A percentile compares a stretch with the other conserved stretches of the same genome.
These are phyloP conservation scores for Euschistus heros DNA, from an alignment of 1,140 invertebrate species.

Conservation along the genomic window DNA sequence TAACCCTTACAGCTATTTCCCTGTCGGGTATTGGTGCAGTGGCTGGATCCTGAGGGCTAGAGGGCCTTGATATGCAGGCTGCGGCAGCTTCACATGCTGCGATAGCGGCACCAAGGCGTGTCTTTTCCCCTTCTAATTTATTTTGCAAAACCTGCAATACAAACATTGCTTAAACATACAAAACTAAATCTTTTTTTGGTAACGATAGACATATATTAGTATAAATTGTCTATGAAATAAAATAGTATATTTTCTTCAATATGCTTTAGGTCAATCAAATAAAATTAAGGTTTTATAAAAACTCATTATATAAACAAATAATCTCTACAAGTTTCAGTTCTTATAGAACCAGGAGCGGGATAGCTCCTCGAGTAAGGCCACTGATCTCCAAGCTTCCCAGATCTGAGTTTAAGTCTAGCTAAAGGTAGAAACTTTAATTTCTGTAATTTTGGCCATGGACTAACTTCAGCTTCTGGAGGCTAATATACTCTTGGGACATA, in stretches of 20 bases:
- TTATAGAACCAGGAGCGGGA: no score
- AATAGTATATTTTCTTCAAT: neutral
- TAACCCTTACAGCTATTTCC: slow-evolving; percentile 69
- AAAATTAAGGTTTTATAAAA: neutral
- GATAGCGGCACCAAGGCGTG: slow-evolving; percentile 69
- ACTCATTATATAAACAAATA: neutral
- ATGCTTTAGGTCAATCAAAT: no score
- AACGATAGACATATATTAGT: no score
- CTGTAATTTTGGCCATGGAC: no score
- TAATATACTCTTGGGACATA: no score
- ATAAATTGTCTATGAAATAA: neutral
- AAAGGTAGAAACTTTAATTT: no score
- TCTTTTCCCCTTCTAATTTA: slow-evolving; percentile 76
- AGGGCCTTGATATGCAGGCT: slow-evolving; percentile 79
- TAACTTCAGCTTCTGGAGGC: no score
- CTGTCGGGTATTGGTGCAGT: slow-evolving; percentile 69
- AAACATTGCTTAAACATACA: neutral
- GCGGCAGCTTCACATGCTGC: slow-evolving; percentile 86
- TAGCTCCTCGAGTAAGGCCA: no score
- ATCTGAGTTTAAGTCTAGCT: no score
- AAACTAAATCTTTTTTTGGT: no score
- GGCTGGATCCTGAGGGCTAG: slow-evolving; percentile 69
- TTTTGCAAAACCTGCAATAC: slow-evolving; percentile 60
- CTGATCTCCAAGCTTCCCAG: no score
- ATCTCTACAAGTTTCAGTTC: no score